Conservation (phyloP, 2,113 vertebrate species). For the Bungarus multicinctus region DNA sequence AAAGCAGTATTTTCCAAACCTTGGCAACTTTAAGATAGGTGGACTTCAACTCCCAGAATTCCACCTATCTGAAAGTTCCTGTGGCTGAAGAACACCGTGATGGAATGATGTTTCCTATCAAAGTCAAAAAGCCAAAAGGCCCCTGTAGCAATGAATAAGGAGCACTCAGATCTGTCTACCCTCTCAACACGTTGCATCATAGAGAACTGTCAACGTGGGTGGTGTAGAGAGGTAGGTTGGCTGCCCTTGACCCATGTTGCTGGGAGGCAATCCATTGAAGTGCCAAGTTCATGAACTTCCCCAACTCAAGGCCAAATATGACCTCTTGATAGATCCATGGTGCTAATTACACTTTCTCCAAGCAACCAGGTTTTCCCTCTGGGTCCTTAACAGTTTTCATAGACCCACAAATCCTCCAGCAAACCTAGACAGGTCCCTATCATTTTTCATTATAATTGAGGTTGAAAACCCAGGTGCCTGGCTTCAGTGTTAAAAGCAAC, state of each 20-base stretch:
- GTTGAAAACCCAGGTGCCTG: constrained; percentile 55
- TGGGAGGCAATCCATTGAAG: constrained; percentile 47
- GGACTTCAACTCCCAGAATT: not conserved
- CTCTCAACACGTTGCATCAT: constrained; percentile 43
- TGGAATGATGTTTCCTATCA: not conserved
- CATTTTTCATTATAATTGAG: constrained; percentile 60
- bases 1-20: not conserved
- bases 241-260: constrained; percentile 29
- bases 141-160: constrained; percentile 55
- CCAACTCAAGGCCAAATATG: constrained; percentile 22
- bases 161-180: constrained; percentile 32
- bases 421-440: constrained; percentile 63
- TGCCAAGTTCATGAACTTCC: constrained; percentile 40
- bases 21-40: not conserved
- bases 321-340: constrained; percentile 57
- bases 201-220: constrained; percentile 58
- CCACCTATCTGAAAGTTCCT: not conserved
- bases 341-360: constrained; percentile 65
- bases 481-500: constrained; percentile 43
- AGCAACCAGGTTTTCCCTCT: constrained; percentile 63
- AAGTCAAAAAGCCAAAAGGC: constrained; percentile 35
- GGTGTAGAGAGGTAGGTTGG: constrained; percentile 58
- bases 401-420: constrained; percentile 43
- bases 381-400: constrained; percentile 61
- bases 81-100: not conserved